Evolutionary conservation across 2,113 vertebrate genomes (phyloP).

Genomic region (Irena cyanogastra): DNA sequence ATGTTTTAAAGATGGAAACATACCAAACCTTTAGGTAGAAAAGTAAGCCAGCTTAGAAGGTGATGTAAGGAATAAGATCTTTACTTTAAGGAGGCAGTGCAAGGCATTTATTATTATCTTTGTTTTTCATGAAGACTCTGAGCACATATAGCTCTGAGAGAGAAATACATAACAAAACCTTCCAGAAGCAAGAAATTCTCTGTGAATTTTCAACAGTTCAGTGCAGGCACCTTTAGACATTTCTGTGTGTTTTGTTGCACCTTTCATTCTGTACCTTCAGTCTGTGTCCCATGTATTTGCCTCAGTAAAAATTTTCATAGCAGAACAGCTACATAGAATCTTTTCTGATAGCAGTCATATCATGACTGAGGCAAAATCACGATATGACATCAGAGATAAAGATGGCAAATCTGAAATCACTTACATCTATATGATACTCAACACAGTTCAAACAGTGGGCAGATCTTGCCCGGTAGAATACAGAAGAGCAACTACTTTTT

Average conservation of each 20-base stretch:
- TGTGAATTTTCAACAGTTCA: neutral
- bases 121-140: neutral
- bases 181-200: neutral
- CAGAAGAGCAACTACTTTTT: neutral
- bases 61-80: neutral
- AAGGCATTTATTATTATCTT: neutral
- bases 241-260: neutral
- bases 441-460: neutral
- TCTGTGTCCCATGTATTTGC: neutral
- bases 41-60: neutral
- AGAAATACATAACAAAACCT: neutral
- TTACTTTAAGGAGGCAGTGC: neutral
- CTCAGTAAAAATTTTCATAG: neutral
- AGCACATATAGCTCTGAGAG: accelerated
- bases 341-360: neutral
- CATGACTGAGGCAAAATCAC: neutral
- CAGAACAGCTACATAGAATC: neutral
- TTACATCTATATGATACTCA: neutral
- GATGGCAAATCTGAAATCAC: neutral
- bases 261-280: neutral
- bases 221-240: neutral
- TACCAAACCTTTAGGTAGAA: neutral
- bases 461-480: neutral
- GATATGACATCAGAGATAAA: neutral
- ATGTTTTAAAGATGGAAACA: neutral